These are phyloP conservation scores for Sylvietta virens DNA, from an alignment of 2,113 vertebrate species.

Conservation along the genomic window DNA sequence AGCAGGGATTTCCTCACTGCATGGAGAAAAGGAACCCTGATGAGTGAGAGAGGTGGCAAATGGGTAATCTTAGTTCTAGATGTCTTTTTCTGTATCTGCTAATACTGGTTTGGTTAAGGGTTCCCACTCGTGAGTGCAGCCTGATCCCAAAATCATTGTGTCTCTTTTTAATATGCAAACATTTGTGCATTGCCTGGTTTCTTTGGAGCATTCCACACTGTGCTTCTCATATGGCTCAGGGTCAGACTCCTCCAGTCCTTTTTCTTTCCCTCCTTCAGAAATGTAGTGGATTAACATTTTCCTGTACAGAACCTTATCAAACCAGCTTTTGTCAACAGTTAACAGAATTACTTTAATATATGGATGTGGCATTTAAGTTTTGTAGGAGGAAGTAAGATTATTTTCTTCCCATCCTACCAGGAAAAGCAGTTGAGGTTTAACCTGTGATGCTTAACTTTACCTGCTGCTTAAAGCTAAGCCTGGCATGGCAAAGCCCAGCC, in stretches of 20 bases:
- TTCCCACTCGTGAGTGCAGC: background rate
- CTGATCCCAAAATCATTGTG: background rate
- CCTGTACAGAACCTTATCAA: background rate
- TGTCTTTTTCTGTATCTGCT: background rate
- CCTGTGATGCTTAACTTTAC: background rate
- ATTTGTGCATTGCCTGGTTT: background rate
- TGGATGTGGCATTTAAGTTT: background rate
- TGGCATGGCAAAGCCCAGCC: background rate
- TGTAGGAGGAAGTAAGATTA: background rate
- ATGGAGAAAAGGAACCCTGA: fast-evolving
- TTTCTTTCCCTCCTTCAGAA: background rate
- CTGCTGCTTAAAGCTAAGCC: background rate
- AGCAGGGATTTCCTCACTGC: background rate
- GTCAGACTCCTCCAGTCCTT: background rate
- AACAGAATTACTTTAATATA: background rate
- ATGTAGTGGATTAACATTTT: background rate
- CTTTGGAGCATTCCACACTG: background rate
- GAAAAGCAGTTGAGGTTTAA: background rate
- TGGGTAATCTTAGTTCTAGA: background rate
- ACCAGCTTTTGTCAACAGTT: background rate
- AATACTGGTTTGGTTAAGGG: background rate
- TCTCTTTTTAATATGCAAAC: fast-evolving
- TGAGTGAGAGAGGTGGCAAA: background rate
- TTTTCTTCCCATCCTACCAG: background rate
- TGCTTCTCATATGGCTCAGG: background rate